Evolutionary conservation across 2,888 invertebrate genomes (phyloP).

Genomic region (Polyploca ridens): DNA sequence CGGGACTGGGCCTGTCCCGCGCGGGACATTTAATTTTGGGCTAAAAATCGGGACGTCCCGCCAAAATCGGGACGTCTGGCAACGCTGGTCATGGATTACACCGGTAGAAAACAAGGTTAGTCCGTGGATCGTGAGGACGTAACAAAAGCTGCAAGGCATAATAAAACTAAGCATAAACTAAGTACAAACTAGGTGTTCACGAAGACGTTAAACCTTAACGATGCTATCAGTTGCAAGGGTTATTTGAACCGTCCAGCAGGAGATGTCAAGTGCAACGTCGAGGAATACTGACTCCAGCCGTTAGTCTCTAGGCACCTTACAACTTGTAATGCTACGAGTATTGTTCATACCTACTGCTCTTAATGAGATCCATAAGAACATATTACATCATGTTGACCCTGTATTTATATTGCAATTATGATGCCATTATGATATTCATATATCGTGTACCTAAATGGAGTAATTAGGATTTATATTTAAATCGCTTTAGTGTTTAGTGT

Average conservation of each 20-base stretch:
- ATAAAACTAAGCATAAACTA: slow-evolving; percentile 65
- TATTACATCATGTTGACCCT: too few relatives aligned
- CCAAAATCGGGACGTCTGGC: too few relatives aligned
- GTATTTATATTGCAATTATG: background rate
- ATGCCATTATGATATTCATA: background rate
- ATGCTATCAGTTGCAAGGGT: slow-evolving; percentile 59
- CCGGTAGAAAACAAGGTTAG: slow-evolving; percentile 24
- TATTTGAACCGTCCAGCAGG: slow-evolving; percentile 53
- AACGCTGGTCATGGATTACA: slow-evolving; percentile 40
- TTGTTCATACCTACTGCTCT: background rate
- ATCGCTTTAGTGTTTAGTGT: slow-evolving; percentile 3
- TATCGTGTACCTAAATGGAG: background rate
- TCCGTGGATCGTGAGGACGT: slow-evolving; percentile 32
- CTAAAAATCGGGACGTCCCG: too few relatives aligned
- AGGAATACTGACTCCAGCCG: slow-evolving; percentile 33
- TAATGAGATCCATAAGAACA: too few relatives aligned
- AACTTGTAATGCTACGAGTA: background rate
- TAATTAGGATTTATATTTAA: background rate
- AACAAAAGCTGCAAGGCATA: slow-evolving; percentile 45
- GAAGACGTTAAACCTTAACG: slow-evolving; percentile 59
- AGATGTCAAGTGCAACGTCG: slow-evolving; percentile 48
- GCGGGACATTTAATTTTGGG: too few relatives aligned
- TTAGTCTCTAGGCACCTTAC: slow-evolving; percentile 20
- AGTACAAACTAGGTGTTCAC: slow-evolving; percentile 59
- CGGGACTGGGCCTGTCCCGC: too few relatives aligned